These are phyloP conservation scores for Orthosia cruda DNA, from an alignment of 2,888 invertebrate species.

Conservation along the genomic window DNA sequence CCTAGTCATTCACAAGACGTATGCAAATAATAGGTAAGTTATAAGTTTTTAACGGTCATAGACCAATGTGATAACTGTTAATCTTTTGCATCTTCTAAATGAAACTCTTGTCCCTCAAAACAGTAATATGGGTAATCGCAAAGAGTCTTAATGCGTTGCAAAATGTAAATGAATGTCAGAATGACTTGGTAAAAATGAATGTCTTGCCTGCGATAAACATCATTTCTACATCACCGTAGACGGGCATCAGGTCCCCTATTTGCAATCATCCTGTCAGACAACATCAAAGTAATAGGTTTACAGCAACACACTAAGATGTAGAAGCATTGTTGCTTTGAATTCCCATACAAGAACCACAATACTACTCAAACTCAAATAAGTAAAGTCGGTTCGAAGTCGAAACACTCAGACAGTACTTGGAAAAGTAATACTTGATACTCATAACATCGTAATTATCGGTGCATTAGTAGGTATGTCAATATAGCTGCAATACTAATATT, in stretches of 20 bases:
- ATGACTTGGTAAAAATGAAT: conserved; percentile 32
- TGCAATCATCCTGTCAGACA: conserved; percentile 1
- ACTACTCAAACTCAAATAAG: not conserved
- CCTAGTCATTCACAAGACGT: too few relatives aligned
- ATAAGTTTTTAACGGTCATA: not conserved
- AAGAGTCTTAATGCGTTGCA: not conserved
- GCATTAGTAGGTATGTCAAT: conserved; percentile 7
- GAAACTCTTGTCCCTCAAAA: not conserved
- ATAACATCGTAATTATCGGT: conserved; percentile 6
- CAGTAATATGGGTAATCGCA: not conserved
- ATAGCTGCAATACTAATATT: conserved; percentile 1
- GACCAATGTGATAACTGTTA: not conserved
- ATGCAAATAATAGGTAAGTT: not conserved
- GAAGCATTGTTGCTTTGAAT: not conserved
- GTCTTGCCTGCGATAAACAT: not conserved
- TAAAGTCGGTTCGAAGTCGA: not conserved
- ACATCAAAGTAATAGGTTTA: not conserved
- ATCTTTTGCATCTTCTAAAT: conserved; percentile 13
- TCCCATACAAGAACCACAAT: not conserved
- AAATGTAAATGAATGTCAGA: conserved; percentile 17
- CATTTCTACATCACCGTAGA: not conserved
- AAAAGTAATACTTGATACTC: not conserved
- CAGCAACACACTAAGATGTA: too few relatives aligned
- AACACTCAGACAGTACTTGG: not conserved
- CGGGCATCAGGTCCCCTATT: not conserved